Base-by-base conservation (phyloP, 2,113 vertebrate genomes). In the Myiozetetes cayanensis region DNA sequence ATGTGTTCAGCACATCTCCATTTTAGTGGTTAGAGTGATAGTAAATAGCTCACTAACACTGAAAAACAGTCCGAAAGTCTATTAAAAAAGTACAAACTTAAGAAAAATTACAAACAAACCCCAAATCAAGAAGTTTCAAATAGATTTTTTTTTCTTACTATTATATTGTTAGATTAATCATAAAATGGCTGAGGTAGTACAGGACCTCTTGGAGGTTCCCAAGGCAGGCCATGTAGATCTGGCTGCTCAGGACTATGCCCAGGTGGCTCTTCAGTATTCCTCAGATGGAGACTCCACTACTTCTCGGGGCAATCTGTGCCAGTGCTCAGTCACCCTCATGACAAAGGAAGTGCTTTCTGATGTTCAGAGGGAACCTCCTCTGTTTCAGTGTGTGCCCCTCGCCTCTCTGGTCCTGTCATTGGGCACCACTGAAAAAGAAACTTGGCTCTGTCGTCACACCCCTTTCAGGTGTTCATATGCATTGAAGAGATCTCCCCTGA, bases 281-380 rank as follows among this genome's bases (percentile, higher is more conserved):
- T 68, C 37, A 9, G 17, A 52, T 25, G 33, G 73, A 77, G n/a
- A 47, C 10, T 44, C 22, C 7, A 81, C 22, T 14, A 62, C 7
- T 9, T 41, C 13, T 56, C 19, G 8, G 12, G 27, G 12, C 59
- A 73, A 56, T 10, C 14, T 25, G 3, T 46, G 28, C 6, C 17
- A 52, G 30, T 22, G n/a, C 7, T 41, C 5, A 3, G n/a, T 14
- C 24, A 75, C 4, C 4, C 20, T 62, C 31, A 58, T 1, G 1
- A 24, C 22, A 47, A 58, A 58, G 76, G 76, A 85, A 72, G 14
- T 20, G 18, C 15, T 73, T 81, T 25, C 39, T 65, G 39, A 81
- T 19, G 3, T 56, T 61, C 49, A 79, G 28, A 58, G 5, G 6
- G 21, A 86, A 39, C 1, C 9, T 39, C 2, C 23, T 52, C 0